These are phyloP conservation scores for Montipora sp. DNA, from an alignment of 64 coral and sea anemone genomes.

Conservation along the genomic window DNA sequence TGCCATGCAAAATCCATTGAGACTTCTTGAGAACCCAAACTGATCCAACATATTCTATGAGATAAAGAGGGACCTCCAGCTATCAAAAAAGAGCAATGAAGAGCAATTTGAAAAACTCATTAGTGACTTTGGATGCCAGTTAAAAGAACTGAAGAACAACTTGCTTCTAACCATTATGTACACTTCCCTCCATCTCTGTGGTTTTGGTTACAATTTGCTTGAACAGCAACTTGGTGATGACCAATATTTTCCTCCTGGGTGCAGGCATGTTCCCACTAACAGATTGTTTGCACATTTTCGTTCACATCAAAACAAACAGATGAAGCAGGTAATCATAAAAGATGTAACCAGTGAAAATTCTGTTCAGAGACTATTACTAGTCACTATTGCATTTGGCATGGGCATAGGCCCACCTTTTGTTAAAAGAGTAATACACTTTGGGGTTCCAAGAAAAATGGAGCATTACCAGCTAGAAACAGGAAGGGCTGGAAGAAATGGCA, in stretches of 20 bases:
- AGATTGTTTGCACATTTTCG: too few species aligned
- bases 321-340: slow-evolving; percentile 4
- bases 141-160: slow-evolving; percentile 37
- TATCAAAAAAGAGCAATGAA: neutral
- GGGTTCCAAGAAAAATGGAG: slow-evolving; percentile 52
- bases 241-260: too few species aligned
- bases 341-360: neutral
- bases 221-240: too few species aligned
- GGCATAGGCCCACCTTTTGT: slow-evolving; percentile 41
- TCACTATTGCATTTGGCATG: slow-evolving; percentile 53
- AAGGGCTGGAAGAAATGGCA: slow-evolving; percentile 54
- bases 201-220: too few species aligned
- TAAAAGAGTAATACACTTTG: slow-evolving; percentile 43
- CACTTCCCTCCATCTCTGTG: too few species aligned
- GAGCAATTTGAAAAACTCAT: slow-evolving; percentile 1
- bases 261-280: too few species aligned
- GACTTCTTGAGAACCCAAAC: too few species aligned
- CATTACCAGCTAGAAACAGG: slow-evolving; percentile 50
- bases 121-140: neutral
- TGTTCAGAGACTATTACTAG: slow-evolving; percentile 17
- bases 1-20: too few species aligned
- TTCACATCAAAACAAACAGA: neutral
- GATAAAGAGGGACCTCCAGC: too few species aligned
- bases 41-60: too few species aligned
- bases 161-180: neutral